Evolutionary conservation across 2,888 invertebrate genomes (phyloP).

Genomic region (Eupelmus urozonus): DNA sequence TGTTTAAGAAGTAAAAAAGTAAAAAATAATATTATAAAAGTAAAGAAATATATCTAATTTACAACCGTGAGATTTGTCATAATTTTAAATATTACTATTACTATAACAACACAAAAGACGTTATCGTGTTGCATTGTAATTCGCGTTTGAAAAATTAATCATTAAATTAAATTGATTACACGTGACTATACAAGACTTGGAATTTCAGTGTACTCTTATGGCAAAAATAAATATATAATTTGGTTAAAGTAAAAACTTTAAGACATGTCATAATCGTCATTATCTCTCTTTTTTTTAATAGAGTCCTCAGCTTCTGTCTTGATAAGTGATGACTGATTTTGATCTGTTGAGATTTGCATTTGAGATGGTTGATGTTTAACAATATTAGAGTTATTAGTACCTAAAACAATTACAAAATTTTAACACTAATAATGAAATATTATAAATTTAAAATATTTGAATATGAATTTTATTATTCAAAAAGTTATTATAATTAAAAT

Average conservation of each 20-base stretch:
- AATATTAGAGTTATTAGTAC: constrained; percentile 11
- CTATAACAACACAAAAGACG: no score
- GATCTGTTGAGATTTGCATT: constrained; percentile 33
- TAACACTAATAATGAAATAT: neutral
- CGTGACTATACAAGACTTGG: no score
- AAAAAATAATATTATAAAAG: no score
- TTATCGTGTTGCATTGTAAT: no score
- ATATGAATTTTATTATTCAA: neutral
- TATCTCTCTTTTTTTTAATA: constrained; percentile 73
- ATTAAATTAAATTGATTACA: no score
- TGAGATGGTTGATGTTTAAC: constrained; percentile 33
- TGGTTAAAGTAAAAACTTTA: constrained; percentile 59
- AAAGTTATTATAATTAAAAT: constrained; percentile 3
- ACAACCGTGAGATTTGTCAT: no score
- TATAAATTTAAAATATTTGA: neutral
- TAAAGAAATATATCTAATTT: no score
- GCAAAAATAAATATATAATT: neutral
- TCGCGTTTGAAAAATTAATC: no score
- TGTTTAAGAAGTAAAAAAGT: no score
- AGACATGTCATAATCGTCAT: constrained; percentile 73
- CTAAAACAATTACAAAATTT: constrained; percentile 14
- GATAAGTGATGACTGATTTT: constrained; percentile 61
- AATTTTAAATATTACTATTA: no score
- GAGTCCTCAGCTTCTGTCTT: constrained; percentile 72
- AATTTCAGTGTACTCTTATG: constrained; percentile 34